phyloP scores from a whole-genome alignment of 2,113 vertebrate species.

The Colaptes auratus region DNA sequence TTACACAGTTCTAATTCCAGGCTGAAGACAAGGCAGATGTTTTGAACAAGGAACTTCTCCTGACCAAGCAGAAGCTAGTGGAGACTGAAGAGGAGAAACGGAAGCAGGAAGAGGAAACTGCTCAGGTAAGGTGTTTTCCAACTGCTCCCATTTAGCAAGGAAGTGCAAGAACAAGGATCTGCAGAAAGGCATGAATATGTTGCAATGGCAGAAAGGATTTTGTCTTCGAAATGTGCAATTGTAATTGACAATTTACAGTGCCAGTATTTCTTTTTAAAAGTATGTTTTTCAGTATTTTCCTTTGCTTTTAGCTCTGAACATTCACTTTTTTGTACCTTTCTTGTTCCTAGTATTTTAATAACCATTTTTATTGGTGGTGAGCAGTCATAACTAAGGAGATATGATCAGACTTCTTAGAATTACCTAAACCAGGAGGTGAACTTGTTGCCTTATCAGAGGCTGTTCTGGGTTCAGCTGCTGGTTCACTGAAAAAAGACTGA shows the following conservation, averaged over 20 bases:
- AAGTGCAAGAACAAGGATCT: not conserved
- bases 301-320: not conserved
- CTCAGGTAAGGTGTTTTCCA: constrained; percentile 81
- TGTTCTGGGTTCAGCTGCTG: not conserved
- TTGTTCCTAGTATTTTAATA: not conserved
- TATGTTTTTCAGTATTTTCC: not conserved
- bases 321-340: not conserved
- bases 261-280: not conserved
- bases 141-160: not conserved
- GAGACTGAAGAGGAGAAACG: constrained; percentile 96
- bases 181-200: not conserved
- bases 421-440: not conserved
- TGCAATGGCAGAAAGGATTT: not conserved
- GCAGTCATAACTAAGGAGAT: not conserved
- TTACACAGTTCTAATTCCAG: constrained; percentile 63
- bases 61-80: constrained; percentile 93
- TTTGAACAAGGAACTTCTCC: constrained; percentile 94
- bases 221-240: not conserved
- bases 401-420: not conserved
- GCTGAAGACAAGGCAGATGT: constrained; percentile 97
- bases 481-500: not conserved
- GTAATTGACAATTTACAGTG: not conserved
- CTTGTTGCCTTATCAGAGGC: not conserved
- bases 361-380: not conserved
- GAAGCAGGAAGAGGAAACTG: constrained; percentile 94